Conservation (phyloP, 2,113 vertebrate genomes). For the Malurus alboscapulatus region DNA sequence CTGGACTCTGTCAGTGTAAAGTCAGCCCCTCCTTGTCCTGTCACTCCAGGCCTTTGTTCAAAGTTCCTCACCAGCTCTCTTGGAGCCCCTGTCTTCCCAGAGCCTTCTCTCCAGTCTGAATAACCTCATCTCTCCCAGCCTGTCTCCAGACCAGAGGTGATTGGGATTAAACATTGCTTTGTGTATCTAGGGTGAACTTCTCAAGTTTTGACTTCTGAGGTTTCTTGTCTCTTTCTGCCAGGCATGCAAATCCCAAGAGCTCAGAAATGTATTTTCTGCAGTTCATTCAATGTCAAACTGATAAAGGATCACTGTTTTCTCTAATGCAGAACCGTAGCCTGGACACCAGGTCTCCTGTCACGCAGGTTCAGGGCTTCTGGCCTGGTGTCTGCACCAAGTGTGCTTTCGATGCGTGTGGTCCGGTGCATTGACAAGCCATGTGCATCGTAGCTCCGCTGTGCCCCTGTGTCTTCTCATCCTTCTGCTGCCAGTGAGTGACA, state of each 20-base stretch:
- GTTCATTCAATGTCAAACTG: neutral
- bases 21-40: neutral
- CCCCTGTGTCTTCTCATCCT: neutral
- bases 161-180: neutral
- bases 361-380: neutral
- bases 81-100: neutral
- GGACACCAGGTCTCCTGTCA: neutral
- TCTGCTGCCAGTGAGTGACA: neutral
- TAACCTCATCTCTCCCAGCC: neutral
- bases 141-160: neutral
- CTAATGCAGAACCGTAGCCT: neutral
- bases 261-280: neutral
- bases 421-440: neutral
- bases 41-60: neutral
- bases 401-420: accelerated
- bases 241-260: accelerated
- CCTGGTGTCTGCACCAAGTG: neutral
- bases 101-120: neutral
- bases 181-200: neutral
- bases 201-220: neutral
- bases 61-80: neutral
- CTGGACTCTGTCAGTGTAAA: neutral
- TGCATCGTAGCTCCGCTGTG: accelerated
- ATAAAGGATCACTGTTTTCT: neutral
- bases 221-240: neutral